Evolutionary conservation across 1,140 invertebrate genomes (phyloP).

Genomic region (Heliconius eleuchia): DNA sequence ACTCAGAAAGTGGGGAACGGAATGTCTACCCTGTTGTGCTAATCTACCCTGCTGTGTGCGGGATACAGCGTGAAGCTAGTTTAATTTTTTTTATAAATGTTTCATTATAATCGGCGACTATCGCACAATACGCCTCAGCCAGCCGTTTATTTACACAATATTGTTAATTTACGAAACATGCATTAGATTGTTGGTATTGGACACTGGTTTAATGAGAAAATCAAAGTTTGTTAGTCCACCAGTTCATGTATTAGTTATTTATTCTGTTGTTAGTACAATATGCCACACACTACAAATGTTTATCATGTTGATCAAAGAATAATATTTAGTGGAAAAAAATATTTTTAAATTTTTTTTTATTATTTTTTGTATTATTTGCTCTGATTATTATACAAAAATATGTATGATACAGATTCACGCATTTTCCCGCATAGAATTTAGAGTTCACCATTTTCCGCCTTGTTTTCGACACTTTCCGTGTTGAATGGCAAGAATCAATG

Average conservation of each 20-base stretch:
- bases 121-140: background rate
- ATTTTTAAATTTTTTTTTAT: background rate
- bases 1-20: no score
- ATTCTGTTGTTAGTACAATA: background rate
- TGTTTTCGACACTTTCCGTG: no score
- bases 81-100: no score
- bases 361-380: background rate
- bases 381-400: no score
- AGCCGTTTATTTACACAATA: background rate
- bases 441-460: no score
- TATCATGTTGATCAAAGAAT: background rate
- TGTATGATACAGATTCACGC: no score
- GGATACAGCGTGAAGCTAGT: no score
- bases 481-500: no score
- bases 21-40: no score
- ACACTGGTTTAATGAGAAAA: constrained; percentile 2
- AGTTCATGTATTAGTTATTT: background rate
- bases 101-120: background rate
- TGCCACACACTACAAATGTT: background rate
- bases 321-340: background rate
- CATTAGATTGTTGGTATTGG: constrained; percentile 2
- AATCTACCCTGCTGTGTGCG: no score
- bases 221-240: constrained; percentile 7
- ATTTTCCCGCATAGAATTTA: no score
- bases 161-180: constrained; percentile 10